Percentiles rank a stretch among this genome's conserved stretches.
phyloP scores from a whole-genome alignment of 2,888 invertebrate species.

The Venusia cambrica region DNA sequence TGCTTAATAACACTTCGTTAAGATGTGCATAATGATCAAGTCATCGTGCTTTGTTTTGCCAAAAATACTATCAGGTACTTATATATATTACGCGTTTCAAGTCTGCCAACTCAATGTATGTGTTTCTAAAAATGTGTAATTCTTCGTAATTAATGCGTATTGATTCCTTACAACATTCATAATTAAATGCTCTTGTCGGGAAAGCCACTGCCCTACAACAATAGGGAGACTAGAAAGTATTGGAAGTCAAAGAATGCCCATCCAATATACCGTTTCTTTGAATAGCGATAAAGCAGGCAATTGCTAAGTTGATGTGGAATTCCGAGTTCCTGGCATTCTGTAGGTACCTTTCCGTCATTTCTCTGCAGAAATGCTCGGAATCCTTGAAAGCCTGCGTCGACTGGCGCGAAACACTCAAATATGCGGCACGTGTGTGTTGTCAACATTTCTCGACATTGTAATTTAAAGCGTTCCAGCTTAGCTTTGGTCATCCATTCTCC shows the following conservation, averaged over 20 bases:
- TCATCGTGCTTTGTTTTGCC: too few species aligned
- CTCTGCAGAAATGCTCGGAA: constrained; percentile 45
- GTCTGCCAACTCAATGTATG: too few species aligned
- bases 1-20: too few species aligned
- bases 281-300: constrained; percentile 25
- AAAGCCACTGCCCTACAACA: too few species aligned
- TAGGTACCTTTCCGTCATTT: constrained; percentile 27
- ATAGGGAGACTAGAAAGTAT: constrained; percentile 14
- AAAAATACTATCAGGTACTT: too few species aligned
- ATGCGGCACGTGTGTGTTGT: constrained; percentile 41
- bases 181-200: too few species aligned
- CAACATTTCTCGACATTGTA: constrained; percentile 45
- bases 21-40: too few species aligned
- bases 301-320: constrained; percentile 26
- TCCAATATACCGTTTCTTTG: constrained; percentile 22
- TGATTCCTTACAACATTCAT: too few species aligned
- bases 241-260: constrained; percentile 18
- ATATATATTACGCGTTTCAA: too few species aligned
- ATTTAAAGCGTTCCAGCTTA: constrained; percentile 39
- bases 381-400: constrained; percentile 42
- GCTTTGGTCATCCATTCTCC: constrained; percentile 35
- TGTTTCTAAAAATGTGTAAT: too few species aligned
- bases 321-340: constrained; percentile 20
- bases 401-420: constrained; percentile 30
- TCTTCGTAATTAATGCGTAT: too few species aligned